Conservation (phyloP, 2,113 vertebrate genomes). For the Paracanthobrama guichenoti region DNA sequence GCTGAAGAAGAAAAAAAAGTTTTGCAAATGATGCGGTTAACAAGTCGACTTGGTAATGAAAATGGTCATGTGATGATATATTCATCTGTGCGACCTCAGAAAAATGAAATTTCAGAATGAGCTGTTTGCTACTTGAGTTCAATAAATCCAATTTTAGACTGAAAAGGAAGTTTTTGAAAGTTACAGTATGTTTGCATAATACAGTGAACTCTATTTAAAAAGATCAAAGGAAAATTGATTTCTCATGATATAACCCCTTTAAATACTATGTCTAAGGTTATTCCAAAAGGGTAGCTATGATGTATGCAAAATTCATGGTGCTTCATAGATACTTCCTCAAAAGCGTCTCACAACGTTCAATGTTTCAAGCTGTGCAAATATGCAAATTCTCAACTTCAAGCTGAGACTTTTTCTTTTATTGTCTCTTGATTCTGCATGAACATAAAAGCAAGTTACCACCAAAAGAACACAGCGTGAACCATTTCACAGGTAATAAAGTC, state of each 20-base stretch:
- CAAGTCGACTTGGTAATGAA: too few relatives aligned
- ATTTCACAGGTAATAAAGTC: conserved; percentile 58
- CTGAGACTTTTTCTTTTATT: conserved; percentile 11
- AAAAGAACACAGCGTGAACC: conserved; percentile 42
- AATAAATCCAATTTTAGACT: not conserved
- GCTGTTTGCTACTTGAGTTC: not conserved
- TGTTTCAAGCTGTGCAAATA: conserved; percentile 3
- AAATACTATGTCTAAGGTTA: conserved; percentile 9
- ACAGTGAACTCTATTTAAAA: not conserved
- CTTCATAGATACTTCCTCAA: conserved; percentile 9
- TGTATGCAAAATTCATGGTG: not conserved
- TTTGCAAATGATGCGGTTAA: not conserved
- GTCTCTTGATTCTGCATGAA: conserved; percentile 39
- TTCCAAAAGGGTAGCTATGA: not conserved
- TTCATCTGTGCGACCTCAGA: not conserved
- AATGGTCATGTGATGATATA: not conserved
- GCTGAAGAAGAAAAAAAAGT: too few relatives aligned
- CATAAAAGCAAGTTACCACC: conserved; percentile 17
- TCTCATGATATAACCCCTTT: not conserved
- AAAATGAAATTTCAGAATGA: not conserved
- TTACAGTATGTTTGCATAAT: conserved; percentile 4
- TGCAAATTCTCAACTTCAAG: conserved; percentile 9
- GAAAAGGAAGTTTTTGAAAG: not conserved
- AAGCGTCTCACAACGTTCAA: not conserved
- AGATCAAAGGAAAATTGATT: not conserved